These are phyloP conservation scores for Cheilosia urbana DNA, from an alignment of 2,888 invertebrate species.

Conservation along the genomic window DNA sequence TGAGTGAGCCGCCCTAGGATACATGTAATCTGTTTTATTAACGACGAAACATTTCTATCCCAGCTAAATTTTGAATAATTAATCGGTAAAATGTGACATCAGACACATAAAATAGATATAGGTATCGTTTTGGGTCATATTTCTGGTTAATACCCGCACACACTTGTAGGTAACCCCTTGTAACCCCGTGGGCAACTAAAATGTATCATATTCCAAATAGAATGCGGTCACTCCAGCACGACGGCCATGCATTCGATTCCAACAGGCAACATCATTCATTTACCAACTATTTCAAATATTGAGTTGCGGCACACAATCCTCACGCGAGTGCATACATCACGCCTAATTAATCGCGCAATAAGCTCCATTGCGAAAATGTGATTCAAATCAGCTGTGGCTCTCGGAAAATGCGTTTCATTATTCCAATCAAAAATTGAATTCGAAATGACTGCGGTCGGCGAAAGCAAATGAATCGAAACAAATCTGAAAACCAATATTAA, in stretches of 20 bases:
- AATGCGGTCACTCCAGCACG: too few species aligned
- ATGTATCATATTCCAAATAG: too few species aligned
- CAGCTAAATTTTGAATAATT: too few species aligned
- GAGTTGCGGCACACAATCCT: conserved; percentile 7
- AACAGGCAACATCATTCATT: background rate
- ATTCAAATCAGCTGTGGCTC: background rate
- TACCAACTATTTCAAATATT: conserved; percentile 26
- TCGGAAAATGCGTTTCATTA: conserved; percentile 14
- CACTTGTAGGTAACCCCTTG: too few species aligned
- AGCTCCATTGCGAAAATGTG: conserved; percentile 5
- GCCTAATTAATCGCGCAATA: conserved; percentile 29
- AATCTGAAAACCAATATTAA: background rate
- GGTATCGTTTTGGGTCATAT: too few species aligned
- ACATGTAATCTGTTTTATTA: too few species aligned
- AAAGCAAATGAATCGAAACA: conserved; percentile 16
- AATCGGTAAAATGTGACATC: too few species aligned
- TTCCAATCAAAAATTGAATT: conserved; percentile 3
- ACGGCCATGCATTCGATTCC: background rate
- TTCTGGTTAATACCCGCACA: too few species aligned
- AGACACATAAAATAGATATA: too few species aligned
- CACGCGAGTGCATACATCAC: background rate
- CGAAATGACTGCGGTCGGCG: conserved; percentile 2
- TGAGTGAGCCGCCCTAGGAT: too few species aligned
- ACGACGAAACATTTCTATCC: too few species aligned
- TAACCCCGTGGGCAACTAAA: too few species aligned